Evolutionary conservation across 2,113 vertebrate species (phyloP), one percentile per base, ranked within the genome.

Genomic region (Solea solea): DNA sequence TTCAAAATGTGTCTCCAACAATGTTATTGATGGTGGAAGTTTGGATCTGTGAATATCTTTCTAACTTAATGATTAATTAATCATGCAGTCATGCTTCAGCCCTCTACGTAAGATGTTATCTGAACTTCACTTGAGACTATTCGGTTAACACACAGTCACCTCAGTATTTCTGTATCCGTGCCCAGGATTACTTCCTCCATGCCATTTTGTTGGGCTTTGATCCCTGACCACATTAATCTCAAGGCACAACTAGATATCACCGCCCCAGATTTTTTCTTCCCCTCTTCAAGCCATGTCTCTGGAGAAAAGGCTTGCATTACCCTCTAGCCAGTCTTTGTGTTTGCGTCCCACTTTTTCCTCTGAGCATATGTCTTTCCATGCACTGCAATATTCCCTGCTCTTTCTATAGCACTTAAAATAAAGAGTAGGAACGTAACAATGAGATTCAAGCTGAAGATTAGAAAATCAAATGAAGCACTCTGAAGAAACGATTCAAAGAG

Each of bases 221-320:
- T 90, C 88, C 85, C 74, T 87, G 87, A 88, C 87, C 88, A 86
- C 81, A 84, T 76, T 86, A 86, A 88, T 90, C 82, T 87, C 62
- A 66, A 83, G 69, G 88, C 88, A 82, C 71, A 60, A 81, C 84
- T 74, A 76, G 85, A 89, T 90, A 90, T 86, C 83, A 65, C 76
- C 80, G 60, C 54, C 80, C 81, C 76, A 82, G 69, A 76, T 84
- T 84, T 84, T 80, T 62, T 28, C 69, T 83, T 72, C 53, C 70
- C 72, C 66, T 76, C 65, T 78, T 78, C 72, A 64, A 78, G 76
- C 78, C 79, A 64, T 72, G 64, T 77, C 70, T 87, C 78, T 25
- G 60, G 74, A 84, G 76, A 89, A 86, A 79, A 80, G 69, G 16
- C 69, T 69, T 67, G 76, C 74, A 46, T 73, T 84, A 65, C 68